Base-by-base conservation (phyloP, 2,113 vertebrate species). In the Zeus faber region DNA sequence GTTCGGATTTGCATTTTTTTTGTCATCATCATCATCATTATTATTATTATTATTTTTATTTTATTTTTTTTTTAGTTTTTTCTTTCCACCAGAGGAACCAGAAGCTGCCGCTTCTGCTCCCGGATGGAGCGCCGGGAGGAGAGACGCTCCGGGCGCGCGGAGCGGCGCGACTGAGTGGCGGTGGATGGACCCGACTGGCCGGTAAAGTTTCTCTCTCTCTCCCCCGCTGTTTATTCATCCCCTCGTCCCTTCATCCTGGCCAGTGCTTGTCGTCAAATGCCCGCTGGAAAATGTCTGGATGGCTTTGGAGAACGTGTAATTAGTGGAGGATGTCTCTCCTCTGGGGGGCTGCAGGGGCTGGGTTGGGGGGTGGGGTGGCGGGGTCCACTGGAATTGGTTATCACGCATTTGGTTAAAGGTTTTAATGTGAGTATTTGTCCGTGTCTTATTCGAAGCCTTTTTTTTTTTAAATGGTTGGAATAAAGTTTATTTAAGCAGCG, bases 41-140 rank as follows among this genome's bases (percentile, higher is more conserved):
- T 29, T 29, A 29, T 29, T 5, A 5, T 5, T 29, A 5, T 29
- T 29, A 29, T 29, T 5, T 29, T 29, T 5, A 5, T 29, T 5
- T 29, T 29, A 29, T 29, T 29, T 5, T 29, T 29, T 29, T 29
- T 5, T 29, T 29, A 29, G 4, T 23, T 17, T 33, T 4, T 1
- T 13, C 18, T 54, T 16, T 18, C 35, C 23, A 16, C 61, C 70
- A 50, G 83, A 70, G 76, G 74, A 56, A 54, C 47, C 23, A 65
- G 67, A 60, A 80, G 51, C 67, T 35, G 41, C 71, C 69, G 74
- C 74, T 11, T 33, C 70, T 67, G 74, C 80, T 70, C 65, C 62
- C 80, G 67, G 72, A 85, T 87, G 83, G 83, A 84, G 77, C 77
- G 64, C 23, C 73, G 16, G 65, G 78, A 72, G 67, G 80, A 72